Base-by-base conservation (phyloP, 2,888 invertebrate genomes). In the Tinea trinotella region DNA sequence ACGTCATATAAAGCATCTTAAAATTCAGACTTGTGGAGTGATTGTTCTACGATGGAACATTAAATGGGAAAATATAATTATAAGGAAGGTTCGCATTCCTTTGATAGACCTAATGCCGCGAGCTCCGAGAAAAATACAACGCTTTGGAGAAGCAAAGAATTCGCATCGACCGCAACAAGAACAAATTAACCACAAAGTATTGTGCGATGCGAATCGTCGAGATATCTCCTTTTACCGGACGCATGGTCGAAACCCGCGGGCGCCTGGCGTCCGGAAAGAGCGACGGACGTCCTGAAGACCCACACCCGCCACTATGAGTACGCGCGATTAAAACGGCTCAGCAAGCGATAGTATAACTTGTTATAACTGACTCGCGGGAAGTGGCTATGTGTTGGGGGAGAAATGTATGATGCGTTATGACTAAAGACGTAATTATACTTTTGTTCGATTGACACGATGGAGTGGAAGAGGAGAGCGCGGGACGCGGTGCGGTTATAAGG, bases 181-280 rank as follows among this genome's bases (percentile, higher is more conserved):
- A 77, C 84, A 85, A 83, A 84, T 84, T 83, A 77, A 82, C 72
- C 74, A 75, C 74, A 73, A 80, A 80, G 79, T 79, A 82, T 84
- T 82, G 80, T 80, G 80, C 76, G 74, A 75, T 75, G 77, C 80
- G 84, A 83, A 82, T 81, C 72, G 76, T 76, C 59, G 72, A 82
- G 83, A 84, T 83, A 83, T 81, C 76, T 82, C 78, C 77, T 71
- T 77, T 66, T 72, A 67, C 70, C 30, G 30, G 30, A 30, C 7
- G n/a, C 7, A 30, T 30, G 68, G 72, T 72, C 75, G 71, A 74
- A 30, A 30, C 30, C n/a, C 7, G 30, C 30, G 30, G 30, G 30
- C 77, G 74, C 73, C 69, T 62, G 58, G 63, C 60, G 65, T 58
- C 59, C 58, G 60, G 57, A 56, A 40, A 58, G 63, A 52, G 56